Evolutionary conservation across 2,888 invertebrate species (phyloP).

Genomic region (Caenorhabditis sulstoni): DNA sequence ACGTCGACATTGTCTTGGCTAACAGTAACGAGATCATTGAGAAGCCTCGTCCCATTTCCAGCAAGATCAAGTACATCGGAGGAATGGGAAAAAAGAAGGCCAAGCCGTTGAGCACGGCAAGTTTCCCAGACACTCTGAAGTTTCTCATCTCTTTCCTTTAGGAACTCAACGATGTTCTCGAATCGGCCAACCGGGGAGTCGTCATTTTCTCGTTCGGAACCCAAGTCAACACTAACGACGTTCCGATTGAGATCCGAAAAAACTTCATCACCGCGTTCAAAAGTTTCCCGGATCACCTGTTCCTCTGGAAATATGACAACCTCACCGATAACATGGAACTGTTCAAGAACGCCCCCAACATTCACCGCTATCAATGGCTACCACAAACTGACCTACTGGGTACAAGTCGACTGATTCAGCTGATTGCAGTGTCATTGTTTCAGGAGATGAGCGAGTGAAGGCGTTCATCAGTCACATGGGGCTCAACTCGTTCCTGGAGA

Average conservation of each 20-base stretch:
- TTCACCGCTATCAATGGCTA: slow-evolving; percentile 67
- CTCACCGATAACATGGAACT: slow-evolving; percentile 50
- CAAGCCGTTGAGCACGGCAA: slow-evolving; percentile 35
- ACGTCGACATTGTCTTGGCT: slow-evolving; percentile 60
- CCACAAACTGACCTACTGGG: slow-evolving; percentile 67
- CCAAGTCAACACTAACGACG: slow-evolving; percentile 42
- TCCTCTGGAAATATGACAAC: slow-evolving; percentile 70
- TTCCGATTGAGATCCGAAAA: slow-evolving; percentile 61
- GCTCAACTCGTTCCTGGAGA: slow-evolving; percentile 67
- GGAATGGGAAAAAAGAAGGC: slow-evolving; percentile 60
- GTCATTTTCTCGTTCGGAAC: slow-evolving; percentile 73
- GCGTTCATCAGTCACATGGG: slow-evolving; percentile 72
- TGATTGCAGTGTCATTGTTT: slow-evolving; percentile 6
- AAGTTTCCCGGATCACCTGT: slow-evolving; percentile 64
- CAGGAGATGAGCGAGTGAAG: slow-evolving; percentile 59
- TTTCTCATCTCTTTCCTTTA: not conserved
- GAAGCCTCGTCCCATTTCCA: slow-evolving; percentile 65
- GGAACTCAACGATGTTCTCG: slow-evolving; percentile 35
- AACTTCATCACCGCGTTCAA: slow-evolving; percentile 66
- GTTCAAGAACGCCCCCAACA: slow-evolving; percentile 61
- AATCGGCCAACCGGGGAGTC: slow-evolving; percentile 53
- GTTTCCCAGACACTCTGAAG: not conserved
- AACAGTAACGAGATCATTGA: slow-evolving; percentile 74
- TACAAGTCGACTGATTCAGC: no score
- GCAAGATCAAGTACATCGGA: slow-evolving; percentile 74